These are phyloP conservation scores for Melinaea marsaeus DNA, from an alignment of 2,888 invertebrate genomes.

Conservation along the genomic window DNA sequence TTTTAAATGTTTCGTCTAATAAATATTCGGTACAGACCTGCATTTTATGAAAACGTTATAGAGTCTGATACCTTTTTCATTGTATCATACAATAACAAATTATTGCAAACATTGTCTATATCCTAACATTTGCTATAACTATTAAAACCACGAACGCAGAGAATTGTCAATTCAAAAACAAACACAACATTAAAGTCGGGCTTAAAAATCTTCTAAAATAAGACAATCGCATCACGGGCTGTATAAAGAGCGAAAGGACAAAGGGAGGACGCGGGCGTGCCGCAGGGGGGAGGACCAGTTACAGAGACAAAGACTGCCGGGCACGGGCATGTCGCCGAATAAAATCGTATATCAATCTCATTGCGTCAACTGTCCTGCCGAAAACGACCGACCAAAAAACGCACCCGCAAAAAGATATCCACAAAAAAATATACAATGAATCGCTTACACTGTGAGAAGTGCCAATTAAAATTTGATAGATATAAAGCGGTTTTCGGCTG, in stretches of 20 bases:
- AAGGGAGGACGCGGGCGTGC: slow-evolving; percentile 54
- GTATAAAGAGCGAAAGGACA: slow-evolving; percentile 68
- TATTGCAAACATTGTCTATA: too few species aligned
- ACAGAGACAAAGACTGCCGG: slow-evolving; percentile 73
- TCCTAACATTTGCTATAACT: slow-evolving; percentile 6
- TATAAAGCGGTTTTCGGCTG: slow-evolving; percentile 47
- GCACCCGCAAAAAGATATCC: slow-evolving; percentile 54
- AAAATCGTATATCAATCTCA: slow-evolving; percentile 74
- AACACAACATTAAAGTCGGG: slow-evolving; percentile 35
- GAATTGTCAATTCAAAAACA: slow-evolving; percentile 39
- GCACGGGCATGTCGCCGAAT: slow-evolving; percentile 70
- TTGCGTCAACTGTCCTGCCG: slow-evolving; percentile 70
- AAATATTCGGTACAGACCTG: background rate
- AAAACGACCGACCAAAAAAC: slow-evolving; percentile 71
- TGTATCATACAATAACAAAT: too few species aligned
- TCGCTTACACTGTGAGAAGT: slow-evolving; percentile 73
- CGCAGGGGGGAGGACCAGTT: slow-evolving; percentile 58
- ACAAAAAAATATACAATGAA: slow-evolving; percentile 69
- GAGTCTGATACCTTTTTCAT: too few species aligned
- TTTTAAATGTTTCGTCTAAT: background rate
- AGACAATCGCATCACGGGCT: slow-evolving; percentile 64
- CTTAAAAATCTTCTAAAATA: slow-evolving; percentile 55
- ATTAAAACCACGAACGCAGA: slow-evolving; percentile 34
- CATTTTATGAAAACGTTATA: too few species aligned
- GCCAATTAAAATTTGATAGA: slow-evolving; percentile 78